A percentile compares a stretch with the other conserved stretches of the same genome.
Evolutionary conservation across 2,113 vertebrate genomes (phyloP).

Genomic region (Gracilinanus agilis): DNA sequence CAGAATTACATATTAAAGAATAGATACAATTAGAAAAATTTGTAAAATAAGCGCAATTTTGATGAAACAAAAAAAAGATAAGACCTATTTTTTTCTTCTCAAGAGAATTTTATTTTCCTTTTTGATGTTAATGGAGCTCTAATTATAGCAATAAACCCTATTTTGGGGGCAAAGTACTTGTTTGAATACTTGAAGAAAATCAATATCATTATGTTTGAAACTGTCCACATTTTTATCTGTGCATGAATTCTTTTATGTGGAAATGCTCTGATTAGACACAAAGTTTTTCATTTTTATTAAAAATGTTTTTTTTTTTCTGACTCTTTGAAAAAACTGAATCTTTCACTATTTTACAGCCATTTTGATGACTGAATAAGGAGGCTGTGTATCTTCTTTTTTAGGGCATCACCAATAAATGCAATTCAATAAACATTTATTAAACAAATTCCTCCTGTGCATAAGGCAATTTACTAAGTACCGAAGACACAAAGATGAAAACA

Average conservation of each 20-base stretch:
- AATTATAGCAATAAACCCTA: slow-evolving; percentile 39
- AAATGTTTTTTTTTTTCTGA: neutral
- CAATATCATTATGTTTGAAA: slow-evolving; percentile 27
- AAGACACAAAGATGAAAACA: neutral
- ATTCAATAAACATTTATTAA: neutral
- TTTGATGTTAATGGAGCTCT: slow-evolving; percentile 34
- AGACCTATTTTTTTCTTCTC: slow-evolving; percentile 13
- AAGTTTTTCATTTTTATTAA: neutral
- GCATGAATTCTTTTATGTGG: neutral
- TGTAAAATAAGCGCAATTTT: slow-evolving; percentile 40
- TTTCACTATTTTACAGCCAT: slow-evolving; percentile 50
- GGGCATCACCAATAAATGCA: neutral
- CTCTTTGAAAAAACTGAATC: neutral
- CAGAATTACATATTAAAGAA: neutral
- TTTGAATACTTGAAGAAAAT: slow-evolving; percentile 57
- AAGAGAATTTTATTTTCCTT: slow-evolving; percentile 11
- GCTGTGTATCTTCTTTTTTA: neutral
- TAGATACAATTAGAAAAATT: slow-evolving; percentile 23
- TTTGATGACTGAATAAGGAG: slow-evolving; percentile 55
- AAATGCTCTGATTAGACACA: neutral
- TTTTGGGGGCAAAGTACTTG: slow-evolving; percentile 22
- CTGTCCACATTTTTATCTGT: slow-evolving; percentile 33
- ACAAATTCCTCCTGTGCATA: neutral
- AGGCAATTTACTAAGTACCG: neutral
- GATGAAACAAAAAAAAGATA: slow-evolving; percentile 34